Conservation (phyloP, 2,113 vertebrate species). For the Spea multiplicata region DNA sequence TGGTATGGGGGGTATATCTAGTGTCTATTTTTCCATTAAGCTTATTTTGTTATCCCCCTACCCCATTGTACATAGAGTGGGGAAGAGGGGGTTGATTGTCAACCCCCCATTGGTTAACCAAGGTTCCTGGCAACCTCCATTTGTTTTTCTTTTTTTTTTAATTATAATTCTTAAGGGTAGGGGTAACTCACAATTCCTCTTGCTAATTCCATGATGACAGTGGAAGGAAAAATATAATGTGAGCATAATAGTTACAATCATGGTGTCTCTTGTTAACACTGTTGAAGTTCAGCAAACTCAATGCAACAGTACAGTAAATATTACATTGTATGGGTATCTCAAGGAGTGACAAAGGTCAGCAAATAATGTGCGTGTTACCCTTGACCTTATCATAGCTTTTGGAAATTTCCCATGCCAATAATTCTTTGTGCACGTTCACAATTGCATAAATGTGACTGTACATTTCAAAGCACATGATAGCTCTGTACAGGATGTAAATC, state of each 20-base stretch:
- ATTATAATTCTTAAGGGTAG: no score
- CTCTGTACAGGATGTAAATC: slow-evolving; percentile 17
- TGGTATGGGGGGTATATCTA: no score
- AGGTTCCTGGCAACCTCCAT: no score
- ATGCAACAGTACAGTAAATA: neutral
- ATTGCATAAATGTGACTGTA: neutral
- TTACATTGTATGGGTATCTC: neutral
- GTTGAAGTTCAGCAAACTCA: neutral
- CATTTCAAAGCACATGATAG: neutral
- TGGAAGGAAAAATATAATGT: neutral
- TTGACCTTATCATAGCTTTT: neutral
- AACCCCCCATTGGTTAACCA: no score
- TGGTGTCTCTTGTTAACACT: neutral
- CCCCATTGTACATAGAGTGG: no score
- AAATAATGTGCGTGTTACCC: neutral
- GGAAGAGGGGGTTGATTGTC: no score
- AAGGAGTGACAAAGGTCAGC: no score
- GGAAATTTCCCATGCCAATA: slow-evolving; percentile 8
- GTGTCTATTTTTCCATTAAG: no score
- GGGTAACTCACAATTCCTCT: no score
- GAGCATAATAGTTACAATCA: neutral
- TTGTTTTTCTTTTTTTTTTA: no score
- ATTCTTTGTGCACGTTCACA: neutral
- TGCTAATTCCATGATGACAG: no score
- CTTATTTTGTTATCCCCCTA: no score